These are phyloP conservation scores for Podarcis raffonei DNA, from an alignment of 2,113 vertebrate species.

Conservation along the genomic window DNA sequence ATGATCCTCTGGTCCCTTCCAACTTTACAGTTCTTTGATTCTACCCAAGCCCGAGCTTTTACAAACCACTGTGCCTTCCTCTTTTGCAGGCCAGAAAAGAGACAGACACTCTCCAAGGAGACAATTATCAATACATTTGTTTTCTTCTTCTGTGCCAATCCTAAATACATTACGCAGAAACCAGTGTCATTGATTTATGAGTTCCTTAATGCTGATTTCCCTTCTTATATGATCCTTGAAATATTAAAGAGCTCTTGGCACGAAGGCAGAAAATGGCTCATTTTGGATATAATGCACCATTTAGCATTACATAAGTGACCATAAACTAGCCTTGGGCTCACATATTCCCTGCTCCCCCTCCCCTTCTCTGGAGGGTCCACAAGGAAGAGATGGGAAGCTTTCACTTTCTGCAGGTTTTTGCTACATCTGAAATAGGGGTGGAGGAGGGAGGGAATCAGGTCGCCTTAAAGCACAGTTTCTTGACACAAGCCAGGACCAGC, in stretches of 20 bases:
- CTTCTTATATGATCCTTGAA: neutral
- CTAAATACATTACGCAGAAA: neutral
- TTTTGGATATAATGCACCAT: neutral
- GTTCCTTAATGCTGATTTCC: neutral
- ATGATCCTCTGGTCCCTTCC: no score
- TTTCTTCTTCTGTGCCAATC: neutral
- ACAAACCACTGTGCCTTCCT: neutral
- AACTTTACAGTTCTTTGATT: no score
- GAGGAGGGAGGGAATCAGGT: neutral
- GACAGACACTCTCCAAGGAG: neutral
- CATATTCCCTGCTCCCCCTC: neutral
- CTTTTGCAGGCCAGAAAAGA: fast-evolving
- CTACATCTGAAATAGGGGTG: no score
- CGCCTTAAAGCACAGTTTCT: neutral
- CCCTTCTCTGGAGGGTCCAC: no score
- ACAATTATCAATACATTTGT: neutral
- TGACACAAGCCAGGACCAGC: neutral
- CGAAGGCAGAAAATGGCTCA: neutral
- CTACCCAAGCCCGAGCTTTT: neutral
- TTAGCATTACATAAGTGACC: neutral
- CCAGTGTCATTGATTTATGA: neutral
- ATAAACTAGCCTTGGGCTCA: neutral
- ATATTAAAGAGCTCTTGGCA: neutral
- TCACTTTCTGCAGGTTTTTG: no score
- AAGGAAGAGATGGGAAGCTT: no score